Evolutionary conservation across 2,797 vertebrate species (phyloP).

Genomic region (Enteromius radiatus): DNA sequence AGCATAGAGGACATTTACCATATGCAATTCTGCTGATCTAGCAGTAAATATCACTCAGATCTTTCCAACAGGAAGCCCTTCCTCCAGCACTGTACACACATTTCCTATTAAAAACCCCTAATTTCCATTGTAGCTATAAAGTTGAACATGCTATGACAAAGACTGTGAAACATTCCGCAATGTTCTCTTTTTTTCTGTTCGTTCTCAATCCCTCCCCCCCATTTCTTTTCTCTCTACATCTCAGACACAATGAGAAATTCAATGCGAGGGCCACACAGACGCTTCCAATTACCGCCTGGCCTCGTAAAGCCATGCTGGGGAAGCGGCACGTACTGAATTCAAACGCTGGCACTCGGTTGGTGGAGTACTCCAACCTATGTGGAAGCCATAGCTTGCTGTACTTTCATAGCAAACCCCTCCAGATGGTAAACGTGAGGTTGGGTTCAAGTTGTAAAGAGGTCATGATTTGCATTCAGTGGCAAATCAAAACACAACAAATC

Average conservation of each 20-base stretch:
- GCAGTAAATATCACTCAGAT: slow-evolving; percentile 64
- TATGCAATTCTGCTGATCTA: slow-evolving; percentile 17
- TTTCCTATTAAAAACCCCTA: slow-evolving; percentile 39
- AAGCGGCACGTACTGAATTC: slow-evolving; percentile 48
- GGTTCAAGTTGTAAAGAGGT: neutral
- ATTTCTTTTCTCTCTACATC: slow-evolving; percentile 51
- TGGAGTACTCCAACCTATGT: slow-evolving; percentile 33
- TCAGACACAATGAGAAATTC: slow-evolving; percentile 74
- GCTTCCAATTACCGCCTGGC: slow-evolving; percentile 76
- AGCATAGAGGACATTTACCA: neutral
- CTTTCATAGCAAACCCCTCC: slow-evolving; percentile 52
- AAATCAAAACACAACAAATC: slow-evolving; percentile 5
- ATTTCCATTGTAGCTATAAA: slow-evolving; percentile 68
- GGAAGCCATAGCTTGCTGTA: slow-evolving; percentile 52
- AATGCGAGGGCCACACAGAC: slow-evolving; percentile 73
- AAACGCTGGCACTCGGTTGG: slow-evolving; percentile 56
- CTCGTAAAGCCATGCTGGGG: slow-evolving; percentile 65
- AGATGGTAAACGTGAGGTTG: neutral
- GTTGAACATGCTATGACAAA: slow-evolving; percentile 59
- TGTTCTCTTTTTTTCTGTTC: slow-evolving; percentile 40
- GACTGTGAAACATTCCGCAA: slow-evolving; percentile 58
- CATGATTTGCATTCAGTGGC: neutral
- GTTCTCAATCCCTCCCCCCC: slow-evolving; percentile 52
- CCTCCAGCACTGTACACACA: slow-evolving; percentile 52
- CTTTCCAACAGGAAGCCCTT: slow-evolving; percentile 71